phyloP scores from a whole-genome alignment of 2,888 invertebrate species.

The Bugulina stolonifera region DNA sequence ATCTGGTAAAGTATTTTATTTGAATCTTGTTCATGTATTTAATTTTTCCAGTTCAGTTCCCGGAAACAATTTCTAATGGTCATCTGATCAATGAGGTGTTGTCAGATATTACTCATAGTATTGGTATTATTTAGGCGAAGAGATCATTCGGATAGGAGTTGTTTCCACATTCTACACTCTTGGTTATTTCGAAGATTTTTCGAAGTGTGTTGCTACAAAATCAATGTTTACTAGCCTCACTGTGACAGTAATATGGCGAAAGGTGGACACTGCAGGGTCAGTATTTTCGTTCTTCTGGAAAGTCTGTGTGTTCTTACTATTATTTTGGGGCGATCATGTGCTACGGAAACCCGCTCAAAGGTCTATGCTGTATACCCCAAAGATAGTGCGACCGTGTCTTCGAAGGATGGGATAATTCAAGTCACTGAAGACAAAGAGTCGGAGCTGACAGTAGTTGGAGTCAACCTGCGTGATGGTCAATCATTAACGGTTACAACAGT shows the following conservation, averaged over 20 bases:
- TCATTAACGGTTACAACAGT: neutral
- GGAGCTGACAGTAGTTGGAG: neutral
- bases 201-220: neutral
- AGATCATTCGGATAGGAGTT: too few species aligned
- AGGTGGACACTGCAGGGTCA: neutral
- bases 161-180: too few species aligned
- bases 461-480: slow-evolving; percentile 3
- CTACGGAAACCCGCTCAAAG: neutral
- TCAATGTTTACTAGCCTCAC: neutral
- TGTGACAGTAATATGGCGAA: neutral
- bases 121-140: too few species aligned
- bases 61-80: too few species aligned
- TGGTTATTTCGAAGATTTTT: too few species aligned
- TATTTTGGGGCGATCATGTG: neutral
- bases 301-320: neutral
- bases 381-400: neutral
- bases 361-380: neutral
- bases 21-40: too few species aligned
- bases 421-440: neutral
- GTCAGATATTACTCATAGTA: too few species aligned
- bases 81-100: too few species aligned
- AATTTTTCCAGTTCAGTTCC: too few species aligned
- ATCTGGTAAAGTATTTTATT: too few species aligned
- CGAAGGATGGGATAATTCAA: neutral
- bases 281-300: neutral